A percentile compares a stretch with the other conserved stretches of the same genome.
Evolutionary conservation across 23 tunicate species (phyloP).

Genomic region (Pegea sp.): DNA sequence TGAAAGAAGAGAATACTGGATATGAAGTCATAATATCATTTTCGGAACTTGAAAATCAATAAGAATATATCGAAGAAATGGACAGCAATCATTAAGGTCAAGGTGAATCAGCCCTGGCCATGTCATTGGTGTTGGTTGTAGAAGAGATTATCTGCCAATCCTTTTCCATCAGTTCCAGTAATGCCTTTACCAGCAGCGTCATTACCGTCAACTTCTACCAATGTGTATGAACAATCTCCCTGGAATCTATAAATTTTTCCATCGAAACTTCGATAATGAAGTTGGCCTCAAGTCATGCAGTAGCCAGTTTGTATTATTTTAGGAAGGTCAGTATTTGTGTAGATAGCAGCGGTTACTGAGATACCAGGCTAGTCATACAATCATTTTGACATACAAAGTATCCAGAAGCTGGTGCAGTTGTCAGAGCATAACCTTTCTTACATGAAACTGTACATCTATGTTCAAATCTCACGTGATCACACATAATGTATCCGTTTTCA

Average conservation of each 20-base stretch:
- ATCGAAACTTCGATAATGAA: slow-evolving; percentile 93
- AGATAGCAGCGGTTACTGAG: slow-evolving; percentile 67
- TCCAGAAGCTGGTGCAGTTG: slow-evolving; percentile 27
- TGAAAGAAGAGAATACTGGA: too few relatives aligned
- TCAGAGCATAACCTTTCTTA: slow-evolving; percentile 36
- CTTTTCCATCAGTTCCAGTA: background rate
- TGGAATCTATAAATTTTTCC: slow-evolving; percentile 78
- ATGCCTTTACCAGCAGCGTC: slow-evolving; percentile 1
- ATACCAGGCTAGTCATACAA: slow-evolving; percentile 50
- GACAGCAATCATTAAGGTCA: slow-evolving; percentile 42
- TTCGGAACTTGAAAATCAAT: too few relatives aligned
- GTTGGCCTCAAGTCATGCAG: slow-evolving; percentile 96
- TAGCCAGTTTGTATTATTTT: slow-evolving; percentile 80
- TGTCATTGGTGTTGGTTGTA: too few relatives aligned
- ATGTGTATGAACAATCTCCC: slow-evolving; percentile 74
- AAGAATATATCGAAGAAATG: slow-evolving; percentile 38
- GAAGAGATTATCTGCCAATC: too few relatives aligned
- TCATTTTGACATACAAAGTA: slow-evolving; percentile 62
- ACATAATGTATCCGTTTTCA: slow-evolving; percentile 57
- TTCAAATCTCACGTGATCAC: slow-evolving; percentile 39
- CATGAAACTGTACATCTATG: slow-evolving; percentile 86
- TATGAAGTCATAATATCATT: too few relatives aligned
- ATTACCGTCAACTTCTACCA: slow-evolving; percentile 33
- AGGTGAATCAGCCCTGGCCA: too few relatives aligned
- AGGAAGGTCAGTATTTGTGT: slow-evolving; percentile 49